These are phyloP conservation scores for Lutjanus erythropterus DNA, from an alignment of 2,113 vertebrate species.

Conservation along the genomic window DNA sequence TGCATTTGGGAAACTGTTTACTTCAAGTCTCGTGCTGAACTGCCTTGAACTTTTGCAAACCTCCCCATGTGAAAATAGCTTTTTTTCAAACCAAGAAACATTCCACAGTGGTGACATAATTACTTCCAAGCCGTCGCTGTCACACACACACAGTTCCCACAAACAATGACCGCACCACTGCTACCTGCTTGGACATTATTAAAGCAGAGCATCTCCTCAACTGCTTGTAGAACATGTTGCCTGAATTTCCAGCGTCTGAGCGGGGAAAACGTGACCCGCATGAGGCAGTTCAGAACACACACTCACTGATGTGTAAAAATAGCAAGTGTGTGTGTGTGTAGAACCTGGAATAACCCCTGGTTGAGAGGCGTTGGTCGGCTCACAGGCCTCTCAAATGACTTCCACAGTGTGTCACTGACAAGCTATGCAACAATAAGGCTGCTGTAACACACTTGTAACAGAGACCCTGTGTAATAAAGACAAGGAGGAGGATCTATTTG, in stretches of 20 bases:
- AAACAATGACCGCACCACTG: neutral
- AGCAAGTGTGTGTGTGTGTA: neutral
- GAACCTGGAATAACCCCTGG: constrained; percentile 44
- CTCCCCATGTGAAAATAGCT: neutral
- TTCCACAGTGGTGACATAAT: constrained; percentile 30
- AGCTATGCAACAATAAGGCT: constrained; percentile 1
- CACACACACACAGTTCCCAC: constrained; percentile 29
- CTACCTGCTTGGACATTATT: neutral
- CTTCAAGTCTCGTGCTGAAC: neutral
- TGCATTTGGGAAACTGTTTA: neutral
- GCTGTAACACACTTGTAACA: neutral
- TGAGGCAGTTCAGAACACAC: neutral
- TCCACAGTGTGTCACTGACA: constrained; percentile 24
- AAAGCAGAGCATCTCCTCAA: constrained; percentile 19
- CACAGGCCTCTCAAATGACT: constrained; percentile 36
- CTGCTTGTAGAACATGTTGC: neutral
- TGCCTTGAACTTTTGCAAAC: constrained; percentile 7
- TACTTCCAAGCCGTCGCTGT: neutral
- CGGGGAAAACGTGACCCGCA: neutral
- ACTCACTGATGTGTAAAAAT: constrained; percentile 48
- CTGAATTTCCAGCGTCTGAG: neutral
- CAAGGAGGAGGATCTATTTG: constrained; percentile 1
- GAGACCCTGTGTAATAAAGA: neutral
- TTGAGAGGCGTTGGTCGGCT: constrained; percentile 19
- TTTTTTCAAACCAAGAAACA: constrained; percentile 6